phyloP scores from a whole-genome alignment of 2,888 invertebrate genomes.

The Nemurella pictetii region DNA sequence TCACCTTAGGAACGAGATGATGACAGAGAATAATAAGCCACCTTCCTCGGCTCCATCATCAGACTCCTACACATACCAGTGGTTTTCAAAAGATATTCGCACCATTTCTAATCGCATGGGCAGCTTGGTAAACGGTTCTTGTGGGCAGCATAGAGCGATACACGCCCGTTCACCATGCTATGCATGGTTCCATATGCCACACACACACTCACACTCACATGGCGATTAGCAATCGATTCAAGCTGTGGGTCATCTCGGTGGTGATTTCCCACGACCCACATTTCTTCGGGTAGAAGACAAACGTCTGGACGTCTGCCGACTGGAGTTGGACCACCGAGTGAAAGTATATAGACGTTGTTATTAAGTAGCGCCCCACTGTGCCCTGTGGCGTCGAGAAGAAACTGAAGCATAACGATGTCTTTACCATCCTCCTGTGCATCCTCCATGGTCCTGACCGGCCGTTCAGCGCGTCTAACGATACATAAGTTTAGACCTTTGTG shows the following conservation, averaged over 20 bases:
- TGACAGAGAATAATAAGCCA: not conserved
- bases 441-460: not conserved
- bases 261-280: slow-evolving; percentile 15
- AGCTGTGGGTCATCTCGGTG: not conserved
- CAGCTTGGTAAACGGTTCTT: not conserved
- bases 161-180: not conserved
- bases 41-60: not conserved
- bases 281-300: not conserved
- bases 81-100: not conserved
- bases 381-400: not conserved
- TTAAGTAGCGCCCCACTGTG: not conserved
- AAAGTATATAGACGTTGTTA: not conserved
- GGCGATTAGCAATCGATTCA: not conserved
- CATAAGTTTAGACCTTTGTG: too few species aligned
- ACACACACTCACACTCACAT: not conserved
- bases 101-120: not conserved
- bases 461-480: too few species aligned
- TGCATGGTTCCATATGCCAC: not conserved
- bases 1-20: not conserved
- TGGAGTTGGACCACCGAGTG: not conserved
- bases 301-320: not conserved
- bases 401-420: not conserved
- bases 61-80: not conserved
- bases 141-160: not conserved
- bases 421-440: not conserved